phyloP scores from a whole-genome alignment of 2,797 vertebrate species.

The Linurgus olivaceus region DNA sequence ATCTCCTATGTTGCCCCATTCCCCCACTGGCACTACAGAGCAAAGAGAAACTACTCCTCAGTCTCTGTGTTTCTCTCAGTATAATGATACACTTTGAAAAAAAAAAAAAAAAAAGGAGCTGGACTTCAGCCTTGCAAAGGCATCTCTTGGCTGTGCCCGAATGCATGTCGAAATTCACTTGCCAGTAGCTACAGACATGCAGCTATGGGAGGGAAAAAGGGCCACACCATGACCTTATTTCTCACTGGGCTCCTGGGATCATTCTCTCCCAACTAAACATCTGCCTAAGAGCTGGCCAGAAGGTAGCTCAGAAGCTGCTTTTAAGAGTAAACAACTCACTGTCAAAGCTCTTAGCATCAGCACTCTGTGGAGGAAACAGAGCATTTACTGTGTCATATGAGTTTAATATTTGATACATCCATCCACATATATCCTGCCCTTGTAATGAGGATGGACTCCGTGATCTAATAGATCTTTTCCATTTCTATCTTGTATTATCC shows the following conservation, averaged over 20 bases:
- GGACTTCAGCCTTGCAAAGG: not conserved
- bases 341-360: conserved; percentile 61
- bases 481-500: conserved; percentile 51
- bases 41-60: not conserved
- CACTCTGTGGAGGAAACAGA: conserved; percentile 52
- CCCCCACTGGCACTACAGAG: not conserved
- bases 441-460: conserved; percentile 44
- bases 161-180: not conserved
- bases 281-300: conserved; percentile 42
- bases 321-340: conserved; percentile 60
- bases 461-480: conserved; percentile 61
- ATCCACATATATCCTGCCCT: conserved; percentile 39
- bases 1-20: rapidly evolving
- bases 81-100: not conserved
- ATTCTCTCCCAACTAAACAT: not conserved
- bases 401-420: conserved; percentile 67
- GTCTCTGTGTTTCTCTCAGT: not conserved
- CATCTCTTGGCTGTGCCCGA: not conserved
- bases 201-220: not conserved
- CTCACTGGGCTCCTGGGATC: not conserved
- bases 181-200: not conserved
- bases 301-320: conserved; percentile 54
- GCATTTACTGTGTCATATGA: conserved; percentile 35
- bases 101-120: not conserved
- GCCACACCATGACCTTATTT: not conserved